phyloP scores from a whole-genome alignment of 2,888 invertebrate genomes.

The Drosophila ustulata region DNA sequence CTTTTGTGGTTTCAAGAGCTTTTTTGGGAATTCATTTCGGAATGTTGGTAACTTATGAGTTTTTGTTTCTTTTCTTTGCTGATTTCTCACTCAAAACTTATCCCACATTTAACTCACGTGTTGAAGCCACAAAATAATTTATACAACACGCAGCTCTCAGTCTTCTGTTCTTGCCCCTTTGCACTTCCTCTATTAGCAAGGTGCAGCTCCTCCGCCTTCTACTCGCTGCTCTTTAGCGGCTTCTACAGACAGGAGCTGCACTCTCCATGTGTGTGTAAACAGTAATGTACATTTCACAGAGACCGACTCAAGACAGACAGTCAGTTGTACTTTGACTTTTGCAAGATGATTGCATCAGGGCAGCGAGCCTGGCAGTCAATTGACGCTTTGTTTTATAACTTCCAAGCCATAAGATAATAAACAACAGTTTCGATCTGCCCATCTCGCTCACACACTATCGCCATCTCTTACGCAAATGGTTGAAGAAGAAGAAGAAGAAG shows the following conservation, averaged over 20 bases:
- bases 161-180: slow-evolving; percentile 3
- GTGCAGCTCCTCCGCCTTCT: slow-evolving; percentile 1
- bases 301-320: slow-evolving; percentile 45
- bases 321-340: slow-evolving; percentile 42
- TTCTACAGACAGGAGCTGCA: slow-evolving; percentile 44
- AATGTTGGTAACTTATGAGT: slow-evolving; percentile 15
- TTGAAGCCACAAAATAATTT: slow-evolving; percentile 21
- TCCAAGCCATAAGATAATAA: slow-evolving; percentile 75
- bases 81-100: slow-evolving; percentile 18
- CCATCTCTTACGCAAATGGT: neutral
- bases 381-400: slow-evolving; percentile 80
- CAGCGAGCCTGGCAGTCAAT: slow-evolving; percentile 70
- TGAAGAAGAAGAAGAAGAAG: neutral
- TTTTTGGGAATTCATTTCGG: slow-evolving; percentile 4
- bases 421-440: slow-evolving; percentile 50
- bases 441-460: neutral
- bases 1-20: slow-evolving; percentile 9
- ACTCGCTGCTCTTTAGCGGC: slow-evolving; percentile 39
- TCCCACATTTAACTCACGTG: slow-evolving; percentile 40
- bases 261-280: slow-evolving; percentile 30
- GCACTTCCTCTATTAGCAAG: slow-evolving; percentile 47
- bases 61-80: slow-evolving; percentile 1
- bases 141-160: slow-evolving; percentile 13
- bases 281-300: slow-evolving; percentile 60
- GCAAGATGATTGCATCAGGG: slow-evolving; percentile 53